These are phyloP conservation scores for Bombylius discolor DNA, from an alignment of 2,888 invertebrate genomes.

Conservation along the genomic window DNA sequence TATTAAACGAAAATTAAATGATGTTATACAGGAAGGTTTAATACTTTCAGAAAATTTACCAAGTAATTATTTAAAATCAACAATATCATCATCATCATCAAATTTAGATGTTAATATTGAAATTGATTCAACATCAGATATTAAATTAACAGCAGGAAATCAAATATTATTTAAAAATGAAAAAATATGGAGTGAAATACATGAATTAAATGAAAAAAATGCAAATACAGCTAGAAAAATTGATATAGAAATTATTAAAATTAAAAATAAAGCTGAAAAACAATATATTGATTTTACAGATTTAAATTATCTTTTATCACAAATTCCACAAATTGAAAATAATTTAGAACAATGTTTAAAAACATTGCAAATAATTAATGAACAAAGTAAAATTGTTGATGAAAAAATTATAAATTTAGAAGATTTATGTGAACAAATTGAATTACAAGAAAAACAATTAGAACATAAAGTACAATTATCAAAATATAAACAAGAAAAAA, in stretches of 20 bases:
- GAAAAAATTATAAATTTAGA: constrained; percentile 44
- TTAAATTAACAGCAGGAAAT: constrained; percentile 46
- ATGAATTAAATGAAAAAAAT: constrained; percentile 48
- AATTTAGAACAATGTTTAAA: constrained; percentile 34
- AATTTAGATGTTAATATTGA: constrained; percentile 19
- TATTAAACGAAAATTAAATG: constrained; percentile 38
- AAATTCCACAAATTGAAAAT: constrained; percentile 28
- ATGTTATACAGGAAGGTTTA: constrained; percentile 38
- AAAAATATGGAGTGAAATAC: constrained; percentile 50
- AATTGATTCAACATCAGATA: constrained; percentile 17
- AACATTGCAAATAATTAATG: constrained; percentile 38
- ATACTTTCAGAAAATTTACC: constrained; percentile 26
- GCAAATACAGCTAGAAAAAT: constrained; percentile 39
- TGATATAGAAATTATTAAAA: constrained; percentile 37
- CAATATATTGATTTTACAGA: constrained; percentile 25
- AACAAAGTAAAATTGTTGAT: constrained; percentile 44
- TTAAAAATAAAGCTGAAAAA: constrained; percentile 26
- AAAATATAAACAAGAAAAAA: constrained; percentile 48
- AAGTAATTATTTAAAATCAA: not conserved
- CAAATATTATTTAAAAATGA: constrained; percentile 51
- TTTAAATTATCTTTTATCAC: constrained; percentile 24
- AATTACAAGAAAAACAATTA: constrained; percentile 47
- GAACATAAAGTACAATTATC: constrained; percentile 51
- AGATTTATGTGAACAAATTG: constrained; percentile 49
- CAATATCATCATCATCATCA: not conserved